Percentiles rank a stretch among this genome's conserved stretches.
These are phyloP conservation scores for Virgularia gustaviana DNA, from an alignment of 92 coral and sea anemone species.

Conservation along the genomic window DNA sequence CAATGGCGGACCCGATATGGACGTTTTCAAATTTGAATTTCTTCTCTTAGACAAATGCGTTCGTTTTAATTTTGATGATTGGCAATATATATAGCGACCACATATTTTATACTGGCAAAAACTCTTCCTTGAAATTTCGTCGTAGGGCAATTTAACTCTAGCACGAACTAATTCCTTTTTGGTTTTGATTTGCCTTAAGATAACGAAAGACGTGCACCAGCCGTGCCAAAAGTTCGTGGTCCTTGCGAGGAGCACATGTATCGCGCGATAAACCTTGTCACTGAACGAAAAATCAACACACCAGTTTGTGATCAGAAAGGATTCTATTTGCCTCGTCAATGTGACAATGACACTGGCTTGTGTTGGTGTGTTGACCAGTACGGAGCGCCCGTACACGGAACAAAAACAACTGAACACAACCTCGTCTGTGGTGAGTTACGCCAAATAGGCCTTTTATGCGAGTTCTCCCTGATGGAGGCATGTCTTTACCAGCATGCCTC, in stretches of 20 bases:
- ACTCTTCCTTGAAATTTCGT: too few relatives aligned
- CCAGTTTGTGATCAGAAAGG: slow-evolving; percentile 60
- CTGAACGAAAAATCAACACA: slow-evolving; percentile 13
- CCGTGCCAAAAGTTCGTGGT: slow-evolving; percentile 26
- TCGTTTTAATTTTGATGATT: too few relatives aligned
- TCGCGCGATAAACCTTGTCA: slow-evolving; percentile 1
- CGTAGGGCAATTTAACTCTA: neutral
- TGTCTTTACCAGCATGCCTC: too few relatives aligned
- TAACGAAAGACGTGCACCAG: slow-evolving; percentile 14
- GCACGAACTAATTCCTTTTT: neutral
- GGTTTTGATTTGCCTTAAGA: neutral
- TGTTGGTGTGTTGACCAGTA: slow-evolving; percentile 78
- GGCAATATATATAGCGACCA: too few relatives aligned
- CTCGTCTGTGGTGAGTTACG: slow-evolving; percentile 45
- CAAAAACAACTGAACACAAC: slow-evolving; percentile 35
- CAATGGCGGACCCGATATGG: too few relatives aligned
- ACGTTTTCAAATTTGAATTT: too few relatives aligned
- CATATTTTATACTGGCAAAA: neutral
- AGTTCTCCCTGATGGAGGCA: too few relatives aligned
- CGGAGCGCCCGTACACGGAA: slow-evolving; percentile 81
- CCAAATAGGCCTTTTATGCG: neutral
- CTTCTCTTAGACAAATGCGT: too few relatives aligned
- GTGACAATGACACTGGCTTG: slow-evolving; percentile 46
- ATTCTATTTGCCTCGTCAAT: slow-evolving; percentile 64
- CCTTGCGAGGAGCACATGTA: slow-evolving; percentile 21